Conservation (phyloP, 2,113 vertebrate genomes). For the Hippocampus guttulatus region DNA sequence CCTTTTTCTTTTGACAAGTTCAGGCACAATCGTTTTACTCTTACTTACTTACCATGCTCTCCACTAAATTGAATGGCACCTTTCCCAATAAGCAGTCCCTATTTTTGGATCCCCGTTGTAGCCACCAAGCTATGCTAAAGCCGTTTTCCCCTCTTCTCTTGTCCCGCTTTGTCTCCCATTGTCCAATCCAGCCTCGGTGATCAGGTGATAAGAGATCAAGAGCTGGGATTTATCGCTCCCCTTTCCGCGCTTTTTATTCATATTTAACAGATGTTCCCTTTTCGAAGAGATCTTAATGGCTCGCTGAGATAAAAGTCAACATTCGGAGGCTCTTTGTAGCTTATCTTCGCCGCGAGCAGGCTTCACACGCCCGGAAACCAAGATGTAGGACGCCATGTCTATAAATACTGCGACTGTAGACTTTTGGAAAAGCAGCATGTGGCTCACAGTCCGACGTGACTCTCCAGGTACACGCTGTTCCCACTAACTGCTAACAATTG, state of each 20-base stretch:
- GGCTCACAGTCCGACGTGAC: neutral
- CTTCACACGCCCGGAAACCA: conserved; percentile 9
- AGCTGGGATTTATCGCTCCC: conserved; percentile 4
- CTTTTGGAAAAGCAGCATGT: conserved; percentile 2
- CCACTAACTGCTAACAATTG: neutral
- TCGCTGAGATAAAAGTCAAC: neutral
- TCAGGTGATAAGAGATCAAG: conserved; percentile 21
- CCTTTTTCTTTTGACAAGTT: no score
- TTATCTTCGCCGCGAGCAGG: conserved; percentile 17
- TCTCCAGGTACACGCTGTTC: neutral
- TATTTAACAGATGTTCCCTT: conserved; percentile 10
- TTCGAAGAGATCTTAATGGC: neutral
- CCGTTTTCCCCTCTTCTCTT: neutral
- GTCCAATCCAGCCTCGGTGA: conserved; percentile 17
- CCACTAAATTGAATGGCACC: no score
- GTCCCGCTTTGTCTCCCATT: conserved; percentile 20
- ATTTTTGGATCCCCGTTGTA: neutral
- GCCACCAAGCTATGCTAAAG: neutral
- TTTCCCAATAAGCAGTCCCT: neutral
- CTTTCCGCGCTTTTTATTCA: neutral
- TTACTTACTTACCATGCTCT: no score
- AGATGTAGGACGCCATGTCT: conserved; percentile 40
- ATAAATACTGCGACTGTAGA: conserved; percentile 40
- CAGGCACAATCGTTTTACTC: no score
- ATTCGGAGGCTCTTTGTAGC: conserved; percentile 21